Evolutionary conservation across 2,888 invertebrate genomes (phyloP), one percentile per base, ranked within the genome.

Genomic region (Agrochola circellaris): DNA sequence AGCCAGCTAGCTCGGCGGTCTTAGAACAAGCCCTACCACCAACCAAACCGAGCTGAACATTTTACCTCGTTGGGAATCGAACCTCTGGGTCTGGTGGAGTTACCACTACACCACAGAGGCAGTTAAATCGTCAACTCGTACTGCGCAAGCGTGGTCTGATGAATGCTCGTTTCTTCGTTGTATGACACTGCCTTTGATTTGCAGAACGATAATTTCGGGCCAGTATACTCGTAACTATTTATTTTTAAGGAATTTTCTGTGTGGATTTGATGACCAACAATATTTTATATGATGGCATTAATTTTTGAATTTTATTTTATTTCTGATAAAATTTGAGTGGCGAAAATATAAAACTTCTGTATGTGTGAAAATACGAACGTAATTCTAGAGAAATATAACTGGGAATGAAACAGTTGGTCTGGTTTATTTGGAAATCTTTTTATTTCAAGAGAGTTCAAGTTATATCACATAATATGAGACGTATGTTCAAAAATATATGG

Each of bases 231-330:
- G n/a, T 1, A 61, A n/a, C 13, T 23, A 26, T 26, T 3, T 5
- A 34, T 15, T 30, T 75, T 60, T 30, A 11, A 38, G 7, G 26
- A 60, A 30, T 23, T 42, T 45, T 23, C 23, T 1, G 11, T 30
- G 17, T 26, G 4, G 17, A 58, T 56, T 73, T 67, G 15, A 30
- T 60, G 3, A 17, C 8, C 1, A 11, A 42, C 48, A 15, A 54
- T 68, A 81, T 79, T 81, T 81, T 80, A 73, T 58, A 67, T 11
- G 9, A 5, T 0, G 38, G 45, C 42, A 26, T 64, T 68, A 23
- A 75, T 75, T 64, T 81, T 64, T 34, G 54, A 68, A 45, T 75
- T 79, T 68, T 81, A 81, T 75, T 81, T 58, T 17, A 0, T 26
- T 54, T 51, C 26, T 34, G 26, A 60, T 68, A 68, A 54, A 51